Evolutionary conservation across 2,888 invertebrate species (phyloP).

Genomic region (Agrypnus murinus): DNA sequence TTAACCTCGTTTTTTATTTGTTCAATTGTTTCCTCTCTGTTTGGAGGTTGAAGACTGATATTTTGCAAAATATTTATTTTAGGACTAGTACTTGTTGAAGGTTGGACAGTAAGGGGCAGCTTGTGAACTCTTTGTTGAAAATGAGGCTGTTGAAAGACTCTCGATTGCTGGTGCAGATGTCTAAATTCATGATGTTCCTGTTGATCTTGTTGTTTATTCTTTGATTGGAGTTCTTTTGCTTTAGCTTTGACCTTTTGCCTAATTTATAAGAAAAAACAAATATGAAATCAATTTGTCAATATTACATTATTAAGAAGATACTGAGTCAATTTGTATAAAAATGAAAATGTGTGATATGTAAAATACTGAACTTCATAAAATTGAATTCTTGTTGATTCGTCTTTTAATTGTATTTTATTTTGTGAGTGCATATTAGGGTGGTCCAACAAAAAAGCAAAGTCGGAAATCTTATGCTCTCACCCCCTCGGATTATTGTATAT

Average conservation of each 20-base stretch:
- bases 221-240: slow-evolving; percentile 56
- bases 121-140: slow-evolving; percentile 55
- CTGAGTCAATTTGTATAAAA: too few relatives aligned
- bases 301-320: too few relatives aligned
- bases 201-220: slow-evolving; percentile 48
- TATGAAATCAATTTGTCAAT: too few relatives aligned
- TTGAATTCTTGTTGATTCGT: too few relatives aligned
- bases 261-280: slow-evolving; percentile 33
- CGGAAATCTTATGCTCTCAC: too few relatives aligned
- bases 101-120: slow-evolving; percentile 48
- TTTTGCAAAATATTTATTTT: slow-evolving; percentile 68
- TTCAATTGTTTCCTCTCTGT: slow-evolving; percentile 55
- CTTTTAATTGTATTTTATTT: too few relatives aligned
- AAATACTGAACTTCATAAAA: too few relatives aligned
- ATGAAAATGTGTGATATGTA: too few relatives aligned
- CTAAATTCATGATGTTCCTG: slow-evolving; percentile 32
- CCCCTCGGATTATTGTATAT: too few relatives aligned
- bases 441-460: too few relatives aligned
- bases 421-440: too few relatives aligned
- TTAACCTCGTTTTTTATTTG: slow-evolving; percentile 50
- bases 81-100: slow-evolving; percentile 55
- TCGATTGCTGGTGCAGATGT: slow-evolving; percentile 41
- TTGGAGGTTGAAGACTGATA: slow-evolving; percentile 60
- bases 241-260: slow-evolving; percentile 63
- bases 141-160: slow-evolving; percentile 51